Conservation (phyloP, 2,113 vertebrate genomes). For the Aptenodytes forsteri region DNA sequence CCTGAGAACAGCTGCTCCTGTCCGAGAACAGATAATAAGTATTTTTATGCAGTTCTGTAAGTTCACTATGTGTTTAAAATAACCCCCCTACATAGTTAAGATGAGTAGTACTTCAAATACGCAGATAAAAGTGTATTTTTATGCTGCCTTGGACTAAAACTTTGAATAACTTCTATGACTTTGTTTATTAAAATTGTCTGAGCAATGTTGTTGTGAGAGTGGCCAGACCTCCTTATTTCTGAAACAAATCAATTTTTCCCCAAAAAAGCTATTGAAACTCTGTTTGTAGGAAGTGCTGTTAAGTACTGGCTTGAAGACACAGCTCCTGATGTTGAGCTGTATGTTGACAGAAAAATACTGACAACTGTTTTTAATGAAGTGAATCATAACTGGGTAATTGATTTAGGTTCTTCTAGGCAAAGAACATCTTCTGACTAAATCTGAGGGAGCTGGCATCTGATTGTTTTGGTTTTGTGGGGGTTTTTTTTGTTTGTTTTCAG, state of each 20-base stretch:
- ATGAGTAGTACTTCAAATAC: background rate
- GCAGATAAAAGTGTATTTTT: background rate
- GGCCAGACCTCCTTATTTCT: background rate
- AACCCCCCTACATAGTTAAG: background rate
- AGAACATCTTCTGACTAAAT: background rate
- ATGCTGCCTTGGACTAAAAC: background rate
- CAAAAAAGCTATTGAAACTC: background rate
- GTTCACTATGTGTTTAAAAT: background rate
- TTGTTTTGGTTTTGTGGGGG: background rate
- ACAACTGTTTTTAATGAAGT: background rate
- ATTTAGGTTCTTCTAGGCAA: background rate
- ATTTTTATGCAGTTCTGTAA: background rate
- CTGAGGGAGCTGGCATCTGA: background rate
- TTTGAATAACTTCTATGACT: background rate
- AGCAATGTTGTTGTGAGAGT: background rate
- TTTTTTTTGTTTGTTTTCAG: conserved; percentile 58
- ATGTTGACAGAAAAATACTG: background rate
- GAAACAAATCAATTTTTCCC: background rate
- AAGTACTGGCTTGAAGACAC: background rate
- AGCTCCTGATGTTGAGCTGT: background rate
- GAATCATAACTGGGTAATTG: background rate
- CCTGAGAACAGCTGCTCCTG: background rate
- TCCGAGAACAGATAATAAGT: background rate
- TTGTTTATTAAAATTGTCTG: background rate
- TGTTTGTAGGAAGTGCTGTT: background rate